phyloP scores from a whole-genome alignment of 1,140 invertebrate genomes.

The Drosophila kohkoa region DNA sequence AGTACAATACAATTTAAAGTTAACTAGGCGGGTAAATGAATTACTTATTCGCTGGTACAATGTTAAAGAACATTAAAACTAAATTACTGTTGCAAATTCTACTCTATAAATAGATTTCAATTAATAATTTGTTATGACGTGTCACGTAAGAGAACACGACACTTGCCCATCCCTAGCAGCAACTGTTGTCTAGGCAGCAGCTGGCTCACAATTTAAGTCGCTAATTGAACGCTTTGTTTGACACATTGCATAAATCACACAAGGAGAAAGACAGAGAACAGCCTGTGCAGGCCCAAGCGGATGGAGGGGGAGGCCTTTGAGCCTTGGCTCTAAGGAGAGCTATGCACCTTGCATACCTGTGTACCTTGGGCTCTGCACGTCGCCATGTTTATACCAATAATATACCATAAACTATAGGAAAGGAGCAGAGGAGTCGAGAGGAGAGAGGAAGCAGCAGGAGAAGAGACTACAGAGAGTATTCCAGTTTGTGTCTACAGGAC shows the following conservation, averaged over 20 bases:
- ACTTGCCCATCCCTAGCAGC: not conserved
- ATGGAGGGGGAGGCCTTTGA: not conserved
- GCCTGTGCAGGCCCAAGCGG: too few relatives aligned
- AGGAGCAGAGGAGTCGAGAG: slow-evolving; percentile 42
- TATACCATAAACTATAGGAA: slow-evolving; percentile 84
- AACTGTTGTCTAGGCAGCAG: slow-evolving; percentile 33
- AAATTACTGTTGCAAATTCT: too few relatives aligned
- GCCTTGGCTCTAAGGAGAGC: not conserved
- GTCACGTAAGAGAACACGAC: not conserved
- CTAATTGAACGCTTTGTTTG: slow-evolving; percentile 84
- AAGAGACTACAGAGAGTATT: slow-evolving; percentile 12
- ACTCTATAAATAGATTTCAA: not conserved
- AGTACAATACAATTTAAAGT: too few relatives aligned
- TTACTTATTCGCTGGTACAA: too few relatives aligned
- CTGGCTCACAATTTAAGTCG: slow-evolving; percentile 76
- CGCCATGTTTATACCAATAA: slow-evolving; percentile 84
- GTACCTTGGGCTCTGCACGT: slow-evolving; percentile 52
- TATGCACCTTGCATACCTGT: slow-evolving; percentile 71
- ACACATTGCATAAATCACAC: slow-evolving; percentile 84
- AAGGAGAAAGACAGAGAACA: slow-evolving; percentile 14
- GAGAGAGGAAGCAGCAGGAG: not conserved
- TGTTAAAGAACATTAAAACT: too few relatives aligned
- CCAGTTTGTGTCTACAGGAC: slow-evolving; percentile 13
- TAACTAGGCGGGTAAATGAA: too few relatives aligned
- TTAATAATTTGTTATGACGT: not conserved